phyloP scores from a whole-genome alignment of 2,797 vertebrate species.

The Myripristis jacobus region DNA sequence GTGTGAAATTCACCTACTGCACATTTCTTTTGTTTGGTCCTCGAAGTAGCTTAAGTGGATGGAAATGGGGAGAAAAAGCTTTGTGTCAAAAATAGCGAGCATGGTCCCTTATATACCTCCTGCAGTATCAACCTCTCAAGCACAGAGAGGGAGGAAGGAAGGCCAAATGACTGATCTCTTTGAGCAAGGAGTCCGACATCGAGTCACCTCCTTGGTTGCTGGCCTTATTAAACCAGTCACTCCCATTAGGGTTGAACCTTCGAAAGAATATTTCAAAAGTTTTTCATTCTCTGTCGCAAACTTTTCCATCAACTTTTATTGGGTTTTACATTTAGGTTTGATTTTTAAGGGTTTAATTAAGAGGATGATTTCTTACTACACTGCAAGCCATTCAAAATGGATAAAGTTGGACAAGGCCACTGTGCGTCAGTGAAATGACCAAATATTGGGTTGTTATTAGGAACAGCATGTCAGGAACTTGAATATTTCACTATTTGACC shows the following conservation, averaged over 20 bases:
- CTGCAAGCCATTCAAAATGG: constrained; percentile 13
- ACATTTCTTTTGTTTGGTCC: constrained; percentile 55
- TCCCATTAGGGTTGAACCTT: constrained; percentile 15
- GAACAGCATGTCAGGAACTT: neutral
- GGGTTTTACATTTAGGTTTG: constrained; percentile 6
- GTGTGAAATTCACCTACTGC: constrained; percentile 34
- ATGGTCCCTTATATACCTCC: constrained; percentile 10
- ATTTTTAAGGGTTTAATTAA: constrained; percentile 18
- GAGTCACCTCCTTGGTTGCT: constrained; percentile 25
- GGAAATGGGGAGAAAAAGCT: constrained; percentile 37
- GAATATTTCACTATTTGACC: constrained; percentile 8
- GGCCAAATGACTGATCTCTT: constrained; percentile 23
- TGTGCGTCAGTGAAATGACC: neutral
- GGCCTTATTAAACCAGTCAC: constrained; percentile 34
- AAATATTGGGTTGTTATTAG: neutral
- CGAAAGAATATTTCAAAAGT: constrained; percentile 45
- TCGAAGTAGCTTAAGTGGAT: constrained; percentile 35
- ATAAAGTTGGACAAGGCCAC: neutral
- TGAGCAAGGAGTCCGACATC: constrained; percentile 23
- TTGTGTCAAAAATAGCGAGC: constrained; percentile 23
- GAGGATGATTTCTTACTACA: neutral
- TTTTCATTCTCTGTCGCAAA: constrained; percentile 25
- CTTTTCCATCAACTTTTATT: constrained; percentile 31
- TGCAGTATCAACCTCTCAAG: constrained; percentile 10
- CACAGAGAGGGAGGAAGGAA: neutral